Conservation (phyloP, 2,797 vertebrate species). For the Sparidentex hasta region DNA sequence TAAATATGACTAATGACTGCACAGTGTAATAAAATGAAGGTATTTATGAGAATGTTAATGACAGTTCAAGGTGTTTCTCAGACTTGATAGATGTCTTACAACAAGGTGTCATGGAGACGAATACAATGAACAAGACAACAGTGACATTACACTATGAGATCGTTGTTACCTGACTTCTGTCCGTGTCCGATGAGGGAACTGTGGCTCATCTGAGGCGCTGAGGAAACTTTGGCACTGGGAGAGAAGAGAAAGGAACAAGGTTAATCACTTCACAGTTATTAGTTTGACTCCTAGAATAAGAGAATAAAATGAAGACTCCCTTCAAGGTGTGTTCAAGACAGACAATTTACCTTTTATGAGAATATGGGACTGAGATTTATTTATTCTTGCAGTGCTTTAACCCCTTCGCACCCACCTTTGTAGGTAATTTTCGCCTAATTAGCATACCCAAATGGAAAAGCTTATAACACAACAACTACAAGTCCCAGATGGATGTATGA, state of each 20-base stretch:
- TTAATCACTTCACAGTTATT: background rate
- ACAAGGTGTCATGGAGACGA: background rate
- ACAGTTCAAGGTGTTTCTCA: background rate
- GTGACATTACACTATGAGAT: background rate
- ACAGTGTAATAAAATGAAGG: background rate
- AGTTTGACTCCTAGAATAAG: background rate
- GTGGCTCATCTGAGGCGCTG: slow-evolving; percentile 60
- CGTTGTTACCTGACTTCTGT: slow-evolving; percentile 66
- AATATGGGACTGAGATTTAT: background rate
- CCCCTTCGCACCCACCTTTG: too few species aligned
- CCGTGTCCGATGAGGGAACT: slow-evolving; percentile 33
- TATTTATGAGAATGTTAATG: slow-evolving; percentile 1
- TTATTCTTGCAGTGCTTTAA: background rate
- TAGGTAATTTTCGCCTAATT: too few species aligned
- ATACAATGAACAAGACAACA: background rate
- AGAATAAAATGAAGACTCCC: background rate
- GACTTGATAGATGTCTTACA: background rate
- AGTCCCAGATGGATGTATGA: too few species aligned
- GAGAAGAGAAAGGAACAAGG: slow-evolving; percentile 15
- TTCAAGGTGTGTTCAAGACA: background rate
- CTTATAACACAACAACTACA: too few species aligned
- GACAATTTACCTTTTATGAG: too few species aligned
- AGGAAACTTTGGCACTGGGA: slow-evolving; percentile 65
- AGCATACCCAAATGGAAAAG: too few species aligned
- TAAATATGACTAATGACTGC: background rate